These are phyloP conservation scores for Lordiphosa collinella DNA, from an alignment of 1,140 invertebrate species.

Conservation along the genomic window DNA sequence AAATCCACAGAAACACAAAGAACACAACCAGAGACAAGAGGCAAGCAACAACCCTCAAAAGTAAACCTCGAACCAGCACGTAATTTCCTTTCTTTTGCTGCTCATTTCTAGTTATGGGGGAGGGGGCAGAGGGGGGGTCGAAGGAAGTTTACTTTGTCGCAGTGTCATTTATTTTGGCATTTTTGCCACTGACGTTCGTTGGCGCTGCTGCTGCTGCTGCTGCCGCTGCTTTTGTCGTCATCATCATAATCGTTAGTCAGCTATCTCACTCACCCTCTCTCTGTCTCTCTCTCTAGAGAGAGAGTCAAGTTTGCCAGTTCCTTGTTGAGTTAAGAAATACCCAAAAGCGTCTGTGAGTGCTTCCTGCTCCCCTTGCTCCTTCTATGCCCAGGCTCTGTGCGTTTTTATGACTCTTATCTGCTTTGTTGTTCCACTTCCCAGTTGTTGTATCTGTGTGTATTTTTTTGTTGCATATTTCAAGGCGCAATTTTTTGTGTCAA, in stretches of 20 bases:
- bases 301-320: slow-evolving; percentile 1
- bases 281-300: background rate
- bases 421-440: slow-evolving; percentile 47
- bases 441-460: background rate
- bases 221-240: slow-evolving; percentile 42
- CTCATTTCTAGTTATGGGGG: slow-evolving; percentile 25
- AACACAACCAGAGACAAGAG: slow-evolving; percentile 16
- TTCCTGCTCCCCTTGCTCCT: background rate
- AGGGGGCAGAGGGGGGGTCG: background rate
- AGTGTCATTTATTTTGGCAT: slow-evolving; percentile 74
- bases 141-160: slow-evolving; percentile 73
- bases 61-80: slow-evolving; percentile 42
- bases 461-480: slow-evolving; percentile 68
- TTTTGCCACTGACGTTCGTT: slow-evolving; percentile 50
- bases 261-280: slow-evolving; percentile 22
- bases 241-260: slow-evolving; percentile 70
- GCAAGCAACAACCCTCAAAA: slow-evolving; percentile 22
- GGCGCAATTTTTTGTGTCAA: slow-evolving; percentile 71
- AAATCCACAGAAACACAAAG: slow-evolving; percentile 48
- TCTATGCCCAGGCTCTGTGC: slow-evolving; percentile 12
- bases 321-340: slow-evolving; percentile 32
- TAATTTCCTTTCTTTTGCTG: slow-evolving; percentile 57
- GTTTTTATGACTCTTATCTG: slow-evolving; percentile 73
- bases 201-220: slow-evolving; percentile 14
- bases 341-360: slow-evolving; percentile 15